A percentile compares a stretch with the other conserved stretches of the same genome.
phyloP scores from a whole-genome alignment of 2,113 vertebrate genomes.

The Centrocercus urophasianus region DNA sequence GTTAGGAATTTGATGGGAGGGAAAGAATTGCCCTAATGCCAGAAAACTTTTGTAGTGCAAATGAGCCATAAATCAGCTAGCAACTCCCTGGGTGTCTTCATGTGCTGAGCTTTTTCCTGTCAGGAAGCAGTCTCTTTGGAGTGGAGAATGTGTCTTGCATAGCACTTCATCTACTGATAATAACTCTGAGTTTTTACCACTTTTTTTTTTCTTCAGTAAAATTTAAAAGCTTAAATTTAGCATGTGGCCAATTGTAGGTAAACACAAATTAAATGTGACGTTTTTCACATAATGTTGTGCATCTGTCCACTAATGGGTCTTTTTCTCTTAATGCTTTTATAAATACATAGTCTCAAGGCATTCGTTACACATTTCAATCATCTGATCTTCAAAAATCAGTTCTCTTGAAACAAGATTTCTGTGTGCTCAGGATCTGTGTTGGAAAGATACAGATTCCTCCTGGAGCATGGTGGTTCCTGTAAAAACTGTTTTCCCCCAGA shows the following conservation, averaged over 20 bases:
- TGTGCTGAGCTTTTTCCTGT: background rate
- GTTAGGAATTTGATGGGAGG: background rate
- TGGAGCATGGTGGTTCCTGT: background rate
- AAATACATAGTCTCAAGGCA: background rate
- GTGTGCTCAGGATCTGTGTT: background rate
- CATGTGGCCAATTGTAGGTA: background rate
- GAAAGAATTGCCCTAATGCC: background rate
- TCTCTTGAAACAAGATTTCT: background rate
- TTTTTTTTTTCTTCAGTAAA: background rate
- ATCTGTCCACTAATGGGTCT: background rate
- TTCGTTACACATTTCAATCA: background rate
- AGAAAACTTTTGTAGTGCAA: constrained; percentile 11
- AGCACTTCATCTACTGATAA: background rate
- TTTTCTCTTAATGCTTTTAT: constrained; percentile 7
- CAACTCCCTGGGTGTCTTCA: background rate
- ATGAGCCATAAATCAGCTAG: constrained; percentile 8
- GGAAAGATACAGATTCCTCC: background rate
- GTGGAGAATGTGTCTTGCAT: background rate
- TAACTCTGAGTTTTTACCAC: background rate
- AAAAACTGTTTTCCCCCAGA: background rate
- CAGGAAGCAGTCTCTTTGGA: background rate
- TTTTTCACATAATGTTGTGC: background rate
- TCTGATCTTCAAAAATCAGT: background rate
- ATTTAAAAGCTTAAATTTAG: background rate
- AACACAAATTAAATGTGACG: background rate